phyloP scores from a whole-genome alignment of 2,888 invertebrate genomes.

The Seira musarum region DNA sequence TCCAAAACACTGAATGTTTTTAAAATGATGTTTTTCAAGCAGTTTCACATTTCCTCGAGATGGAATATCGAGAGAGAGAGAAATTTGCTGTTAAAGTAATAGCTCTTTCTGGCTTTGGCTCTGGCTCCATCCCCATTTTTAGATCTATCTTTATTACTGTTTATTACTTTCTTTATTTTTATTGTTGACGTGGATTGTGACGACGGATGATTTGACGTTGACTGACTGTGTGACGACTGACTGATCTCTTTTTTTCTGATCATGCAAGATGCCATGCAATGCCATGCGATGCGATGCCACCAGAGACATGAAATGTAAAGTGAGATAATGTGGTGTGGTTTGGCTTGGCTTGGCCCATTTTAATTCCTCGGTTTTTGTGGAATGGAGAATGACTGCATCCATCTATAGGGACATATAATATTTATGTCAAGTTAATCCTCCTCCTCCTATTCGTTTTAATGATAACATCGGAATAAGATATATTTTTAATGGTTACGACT shows the following conservation, averaged over 20 bases:
- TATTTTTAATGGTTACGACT: constrained; percentile 53
- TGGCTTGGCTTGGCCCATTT: constrained; percentile 1
- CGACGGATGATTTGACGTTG: constrained; percentile 57
- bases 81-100: constrained; percentile 4
- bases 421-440: constrained; percentile 45
- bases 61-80: background rate
- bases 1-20: constrained; percentile 5
- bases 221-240: constrained; percentile 58
- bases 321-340: background rate
- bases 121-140: background rate
- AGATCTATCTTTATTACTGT: constrained; percentile 20
- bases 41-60: constrained; percentile 43
- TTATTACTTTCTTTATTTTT: constrained; percentile 46
- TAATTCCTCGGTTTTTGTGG: background rate
- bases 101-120: background rate
- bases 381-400: background rate
- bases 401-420: constrained; percentile 36
- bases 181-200: constrained; percentile 27
- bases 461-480: constrained; percentile 23
- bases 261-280: background rate
- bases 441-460: constrained; percentile 40
- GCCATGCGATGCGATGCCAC: background rate
- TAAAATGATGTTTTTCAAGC: constrained; percentile 32
- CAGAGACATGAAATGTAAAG: background rate
- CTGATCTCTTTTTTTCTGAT: constrained; percentile 37